These are phyloP conservation scores for Nibea coibor DNA, from an alignment of 2,113 vertebrate genomes.

Conservation along the genomic window DNA sequence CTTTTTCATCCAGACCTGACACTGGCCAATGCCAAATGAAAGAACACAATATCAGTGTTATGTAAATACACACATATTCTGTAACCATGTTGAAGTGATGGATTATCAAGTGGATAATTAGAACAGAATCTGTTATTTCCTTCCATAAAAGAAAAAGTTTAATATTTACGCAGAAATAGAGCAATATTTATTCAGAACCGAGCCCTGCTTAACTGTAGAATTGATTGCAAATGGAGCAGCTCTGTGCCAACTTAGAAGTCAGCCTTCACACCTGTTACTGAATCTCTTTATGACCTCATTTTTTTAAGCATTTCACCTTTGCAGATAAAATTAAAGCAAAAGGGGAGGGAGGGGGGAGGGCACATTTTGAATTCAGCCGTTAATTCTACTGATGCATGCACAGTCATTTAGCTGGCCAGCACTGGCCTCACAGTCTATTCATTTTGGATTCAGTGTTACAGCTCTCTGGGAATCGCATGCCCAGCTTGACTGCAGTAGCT, in stretches of 20 bases:
- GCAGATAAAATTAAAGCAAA: constrained; percentile 36
- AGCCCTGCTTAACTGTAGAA: constrained; percentile 5
- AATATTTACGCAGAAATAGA: background rate
- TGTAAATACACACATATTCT: background rate
- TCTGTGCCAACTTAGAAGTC: constrained; percentile 8
- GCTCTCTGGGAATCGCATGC: constrained; percentile 34
- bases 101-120: background rate
- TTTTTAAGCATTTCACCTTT: constrained; percentile 34
- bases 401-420: constrained; percentile 31
- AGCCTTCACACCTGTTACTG: constrained; percentile 19
- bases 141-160: background rate
- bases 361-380: constrained; percentile 26
- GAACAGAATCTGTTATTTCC: background rate
- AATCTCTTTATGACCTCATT: constrained; percentile 6
- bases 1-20: too few relatives aligned
- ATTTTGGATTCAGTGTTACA: constrained; percentile 36
- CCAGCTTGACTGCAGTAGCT: constrained; percentile 19
- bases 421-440: constrained; percentile 38
- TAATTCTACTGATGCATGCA: constrained; percentile 35
- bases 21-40: too few relatives aligned
- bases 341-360: background rate
- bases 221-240: constrained; percentile 10
- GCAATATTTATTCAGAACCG: background rate
- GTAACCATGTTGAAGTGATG: background rate
- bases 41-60: too few relatives aligned